phyloP scores from a whole-genome alignment of 2,113 vertebrate genomes.

The Patagioenas fasciata region DNA sequence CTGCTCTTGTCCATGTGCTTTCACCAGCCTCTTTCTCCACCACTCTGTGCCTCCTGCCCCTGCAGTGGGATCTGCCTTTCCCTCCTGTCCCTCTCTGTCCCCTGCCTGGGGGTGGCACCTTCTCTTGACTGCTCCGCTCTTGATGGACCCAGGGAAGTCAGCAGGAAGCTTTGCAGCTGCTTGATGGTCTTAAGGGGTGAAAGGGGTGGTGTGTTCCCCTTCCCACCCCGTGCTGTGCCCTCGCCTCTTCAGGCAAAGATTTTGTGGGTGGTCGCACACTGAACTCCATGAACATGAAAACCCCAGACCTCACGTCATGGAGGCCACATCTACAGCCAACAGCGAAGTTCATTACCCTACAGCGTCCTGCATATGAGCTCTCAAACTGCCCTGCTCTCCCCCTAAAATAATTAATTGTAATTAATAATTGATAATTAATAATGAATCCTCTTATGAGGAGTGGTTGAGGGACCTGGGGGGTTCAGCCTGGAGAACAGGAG shows the following conservation, averaged over 20 bases:
- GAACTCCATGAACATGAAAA: not conserved
- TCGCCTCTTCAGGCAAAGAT: fast-evolving
- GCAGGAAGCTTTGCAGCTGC: not conserved
- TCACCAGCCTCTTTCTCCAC: not conserved
- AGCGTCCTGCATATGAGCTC: not conserved
- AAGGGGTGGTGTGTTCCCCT: fast-evolving
- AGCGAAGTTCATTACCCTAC: not conserved
- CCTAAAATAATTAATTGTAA: not conserved
- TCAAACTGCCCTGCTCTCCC: fast-evolving
- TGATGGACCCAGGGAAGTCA: fast-evolving
- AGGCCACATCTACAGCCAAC: not conserved
- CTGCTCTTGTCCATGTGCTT: not conserved
- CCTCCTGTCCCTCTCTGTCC: not conserved
- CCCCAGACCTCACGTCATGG: fast-evolving
- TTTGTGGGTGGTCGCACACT: fast-evolving
- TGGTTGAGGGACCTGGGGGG: too few species aligned
- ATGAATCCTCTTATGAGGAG: too few species aligned
- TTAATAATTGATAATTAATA: too few species aligned
- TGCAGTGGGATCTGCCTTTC: not conserved
- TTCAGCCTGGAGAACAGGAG: too few species aligned
- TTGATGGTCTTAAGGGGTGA: not conserved
- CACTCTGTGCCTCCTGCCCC: not conserved
- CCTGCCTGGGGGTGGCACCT: not conserved
- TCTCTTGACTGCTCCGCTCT: not conserved
- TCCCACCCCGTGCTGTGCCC: not conserved